Evolutionary conservation across 2,113 vertebrate species (phyloP).

Genomic region (Carassius auratus): DNA sequence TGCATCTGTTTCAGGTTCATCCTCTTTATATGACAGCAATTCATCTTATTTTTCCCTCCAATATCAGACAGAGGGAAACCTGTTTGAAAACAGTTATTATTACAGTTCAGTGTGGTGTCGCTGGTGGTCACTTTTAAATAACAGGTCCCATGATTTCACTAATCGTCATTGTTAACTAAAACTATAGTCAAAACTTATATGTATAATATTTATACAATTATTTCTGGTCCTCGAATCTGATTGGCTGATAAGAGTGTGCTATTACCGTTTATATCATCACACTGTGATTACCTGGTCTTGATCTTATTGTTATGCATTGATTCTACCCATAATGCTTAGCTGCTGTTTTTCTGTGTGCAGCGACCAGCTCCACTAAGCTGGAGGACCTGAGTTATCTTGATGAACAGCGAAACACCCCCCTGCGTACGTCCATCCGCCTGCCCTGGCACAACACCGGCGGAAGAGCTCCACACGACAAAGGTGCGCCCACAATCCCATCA

Average conservation of each 20-base stretch:
- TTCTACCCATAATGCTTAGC: background rate
- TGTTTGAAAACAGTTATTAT: background rate
- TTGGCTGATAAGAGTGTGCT: no score
- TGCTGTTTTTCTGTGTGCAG: constrained; percentile 64
- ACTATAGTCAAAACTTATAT: background rate
- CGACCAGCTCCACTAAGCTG: constrained; percentile 96
- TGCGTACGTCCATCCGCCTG: constrained; percentile 92
- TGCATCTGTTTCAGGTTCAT: background rate
- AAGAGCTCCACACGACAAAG: constrained; percentile 87
- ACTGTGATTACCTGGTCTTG: background rate
- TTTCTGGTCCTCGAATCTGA: no score
- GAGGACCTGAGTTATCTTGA: constrained; percentile 96
- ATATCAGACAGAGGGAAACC: background rate
- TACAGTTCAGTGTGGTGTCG: background rate
- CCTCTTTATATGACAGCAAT: background rate
- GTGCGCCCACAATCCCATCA: constrained; percentile 64
- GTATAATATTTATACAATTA: no score
- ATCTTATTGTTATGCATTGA: background rate
- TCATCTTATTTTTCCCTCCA: background rate
- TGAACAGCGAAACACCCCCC: constrained; percentile 89
- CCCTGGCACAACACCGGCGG: constrained; percentile 94
- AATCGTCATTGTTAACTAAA: background rate
- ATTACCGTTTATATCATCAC: no score
- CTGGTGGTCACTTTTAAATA: background rate
- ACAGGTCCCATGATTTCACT: background rate